Evolutionary conservation across 2,888 invertebrate species (phyloP).

Genomic region (Emesis castigata): DNA sequence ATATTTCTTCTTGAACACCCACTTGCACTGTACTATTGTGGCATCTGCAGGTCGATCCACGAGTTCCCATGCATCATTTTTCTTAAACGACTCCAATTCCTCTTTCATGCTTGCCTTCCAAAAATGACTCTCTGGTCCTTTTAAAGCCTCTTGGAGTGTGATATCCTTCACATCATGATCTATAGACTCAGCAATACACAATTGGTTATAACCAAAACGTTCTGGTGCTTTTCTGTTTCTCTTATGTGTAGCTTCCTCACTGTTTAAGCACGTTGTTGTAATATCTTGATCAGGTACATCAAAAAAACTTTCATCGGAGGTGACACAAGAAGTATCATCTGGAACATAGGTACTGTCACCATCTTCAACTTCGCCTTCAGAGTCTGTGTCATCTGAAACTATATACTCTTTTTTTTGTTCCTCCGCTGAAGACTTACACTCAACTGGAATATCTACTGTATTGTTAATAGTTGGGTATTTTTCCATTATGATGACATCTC

Average conservation of each 20-base stretch:
- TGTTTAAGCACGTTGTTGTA: background rate
- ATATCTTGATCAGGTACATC: background rate
- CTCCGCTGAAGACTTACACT: background rate
- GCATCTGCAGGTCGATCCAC: no score
- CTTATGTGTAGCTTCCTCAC: background rate
- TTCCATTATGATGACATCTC: background rate
- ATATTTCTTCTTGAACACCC: no score
- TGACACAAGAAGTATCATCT: background rate
- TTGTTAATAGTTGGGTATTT: background rate
- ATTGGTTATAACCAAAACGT: conserved; percentile 4
- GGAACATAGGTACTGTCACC: background rate
- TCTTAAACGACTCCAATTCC: no score
- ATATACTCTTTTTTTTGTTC: background rate
- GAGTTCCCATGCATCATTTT: no score
- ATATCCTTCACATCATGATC: background rate
- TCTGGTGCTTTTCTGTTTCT: conserved; percentile 3
- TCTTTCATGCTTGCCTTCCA: background rate
- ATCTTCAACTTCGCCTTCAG: background rate
- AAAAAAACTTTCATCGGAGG: background rate
- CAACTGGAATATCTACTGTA: background rate
- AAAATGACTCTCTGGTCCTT: background rate
- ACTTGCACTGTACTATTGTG: no score
- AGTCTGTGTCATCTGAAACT: background rate
- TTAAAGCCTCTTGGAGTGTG: conserved; percentile 17
- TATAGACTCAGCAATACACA: conserved; percentile 6